phyloP scores from a whole-genome alignment of 2,888 invertebrate species.

The Nephrotoma guestfalica region DNA sequence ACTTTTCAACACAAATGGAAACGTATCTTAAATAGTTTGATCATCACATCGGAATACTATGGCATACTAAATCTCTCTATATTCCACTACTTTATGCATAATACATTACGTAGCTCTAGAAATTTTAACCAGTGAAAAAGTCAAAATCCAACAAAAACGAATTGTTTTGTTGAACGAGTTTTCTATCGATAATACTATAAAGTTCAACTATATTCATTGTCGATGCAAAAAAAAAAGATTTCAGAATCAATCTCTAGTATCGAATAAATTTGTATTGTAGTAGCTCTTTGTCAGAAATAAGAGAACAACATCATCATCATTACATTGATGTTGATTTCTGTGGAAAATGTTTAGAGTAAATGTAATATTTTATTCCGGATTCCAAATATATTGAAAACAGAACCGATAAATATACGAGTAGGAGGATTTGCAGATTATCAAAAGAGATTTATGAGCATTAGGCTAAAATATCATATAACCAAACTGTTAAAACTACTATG shows the following conservation, averaged over 20 bases:
- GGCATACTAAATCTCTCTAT: not conserved
- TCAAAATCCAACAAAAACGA: not conserved
- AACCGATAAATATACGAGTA: no score
- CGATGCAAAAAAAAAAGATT: not conserved
- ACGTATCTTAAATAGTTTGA: not conserved
- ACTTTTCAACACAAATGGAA: not conserved
- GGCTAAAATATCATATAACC: no score
- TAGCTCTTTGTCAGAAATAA: not conserved
- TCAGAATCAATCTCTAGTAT: not conserved
- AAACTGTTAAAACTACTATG: no score
- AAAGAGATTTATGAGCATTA: no score
- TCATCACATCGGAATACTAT: not conserved
- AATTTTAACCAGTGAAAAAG: not conserved
- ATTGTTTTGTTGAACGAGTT: not conserved
- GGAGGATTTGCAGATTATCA: no score
- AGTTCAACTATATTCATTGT: not conserved
- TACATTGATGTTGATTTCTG: not conserved
- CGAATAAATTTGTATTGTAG: not conserved
- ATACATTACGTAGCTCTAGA: not conserved
- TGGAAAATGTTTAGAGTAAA: not conserved
- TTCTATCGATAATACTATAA: not conserved
- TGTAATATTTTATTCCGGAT: not conserved
- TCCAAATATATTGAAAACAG: no score
- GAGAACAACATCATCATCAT: not conserved
- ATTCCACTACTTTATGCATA: not conserved